Conservation (phyloP, 2,113 vertebrate species). For the Atlantisia rogersi region DNA sequence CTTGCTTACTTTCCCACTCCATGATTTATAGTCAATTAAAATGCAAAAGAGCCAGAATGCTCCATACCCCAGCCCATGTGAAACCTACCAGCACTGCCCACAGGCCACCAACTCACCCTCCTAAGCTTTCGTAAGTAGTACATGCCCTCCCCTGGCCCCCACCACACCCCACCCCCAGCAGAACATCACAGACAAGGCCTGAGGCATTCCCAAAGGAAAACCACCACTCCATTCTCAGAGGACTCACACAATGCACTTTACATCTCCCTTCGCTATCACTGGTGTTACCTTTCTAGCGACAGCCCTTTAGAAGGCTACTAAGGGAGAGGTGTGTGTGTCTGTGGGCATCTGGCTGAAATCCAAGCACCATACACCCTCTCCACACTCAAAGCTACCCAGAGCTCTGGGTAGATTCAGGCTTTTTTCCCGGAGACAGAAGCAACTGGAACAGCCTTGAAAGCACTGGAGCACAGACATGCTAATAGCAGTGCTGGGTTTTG, state of each 20-base stretch:
- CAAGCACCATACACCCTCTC: accelerated
- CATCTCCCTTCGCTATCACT: not conserved
- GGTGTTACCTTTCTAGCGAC: not conserved
- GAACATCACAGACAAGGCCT: not conserved
- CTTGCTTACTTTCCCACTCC: not conserved
- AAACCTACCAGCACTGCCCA: not conserved
- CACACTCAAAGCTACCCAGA: accelerated
- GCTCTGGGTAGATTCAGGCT: not conserved
- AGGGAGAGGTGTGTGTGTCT: accelerated
- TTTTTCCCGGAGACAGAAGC: not conserved
- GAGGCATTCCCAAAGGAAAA: not conserved
- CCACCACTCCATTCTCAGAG: not conserved
- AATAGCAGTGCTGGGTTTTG: accelerated
- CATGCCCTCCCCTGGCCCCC: not conserved
- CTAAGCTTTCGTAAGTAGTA: accelerated
- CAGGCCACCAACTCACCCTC: accelerated
- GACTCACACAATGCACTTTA: not conserved
- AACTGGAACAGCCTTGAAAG: no score
- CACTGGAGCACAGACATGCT: accelerated
- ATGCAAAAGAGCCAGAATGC: not conserved
- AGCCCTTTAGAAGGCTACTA: no score
- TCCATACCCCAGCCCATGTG: not conserved
- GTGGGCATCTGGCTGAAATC: not conserved
- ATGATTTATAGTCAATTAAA: not conserved
- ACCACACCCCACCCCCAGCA: accelerated